Percentiles rank a stretch among this genome's conserved stretches.
Conservation (phyloP, 2,888 invertebrate species). For the Keiferia lycopersicella region DNA sequence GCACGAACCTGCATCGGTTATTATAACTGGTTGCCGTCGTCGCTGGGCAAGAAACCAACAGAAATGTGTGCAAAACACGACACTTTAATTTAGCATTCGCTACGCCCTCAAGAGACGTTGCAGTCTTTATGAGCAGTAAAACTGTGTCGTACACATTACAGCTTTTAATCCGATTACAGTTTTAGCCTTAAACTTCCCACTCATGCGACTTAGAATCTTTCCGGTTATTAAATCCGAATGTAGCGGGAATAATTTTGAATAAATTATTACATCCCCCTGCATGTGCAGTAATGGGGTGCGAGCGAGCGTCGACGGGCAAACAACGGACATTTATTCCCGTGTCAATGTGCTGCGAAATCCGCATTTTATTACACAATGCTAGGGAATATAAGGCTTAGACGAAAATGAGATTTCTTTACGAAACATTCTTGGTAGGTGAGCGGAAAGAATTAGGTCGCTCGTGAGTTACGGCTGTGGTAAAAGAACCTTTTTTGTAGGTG, state of each 20-base stretch:
- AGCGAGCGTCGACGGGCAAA: not conserved
- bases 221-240: slow-evolving; percentile 65
- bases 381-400: slow-evolving; percentile 18
- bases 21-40: not conserved
- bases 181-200: slow-evolving; percentile 58
- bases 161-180: slow-evolving; percentile 39
- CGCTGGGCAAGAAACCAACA: not conserved
- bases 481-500: slow-evolving; percentile 1
- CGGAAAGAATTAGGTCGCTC: slow-evolving; percentile 4
- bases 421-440: not conserved
- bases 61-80: slow-evolving; percentile 15
- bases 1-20: slow-evolving; percentile 3
- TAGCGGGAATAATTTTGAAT: slow-evolving; percentile 59
- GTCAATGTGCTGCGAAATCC: slow-evolving; percentile 20
- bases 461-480: not conserved
- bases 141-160: slow-evolving; percentile 10
- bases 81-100: slow-evolving; percentile 8
- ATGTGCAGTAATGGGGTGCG: slow-evolving; percentile 19
- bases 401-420: slow-evolving; percentile 8
- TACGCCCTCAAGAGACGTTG: not conserved
- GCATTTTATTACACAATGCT: slow-evolving; percentile 8
- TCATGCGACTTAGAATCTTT: slow-evolving; percentile 68
- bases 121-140: slow-evolving; percentile 11
- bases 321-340: slow-evolving; percentile 17
- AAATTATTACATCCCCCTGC: slow-evolving; percentile 48